Conservation (phyloP, 2,888 invertebrate species). For the Masnerella sp. region DNA sequence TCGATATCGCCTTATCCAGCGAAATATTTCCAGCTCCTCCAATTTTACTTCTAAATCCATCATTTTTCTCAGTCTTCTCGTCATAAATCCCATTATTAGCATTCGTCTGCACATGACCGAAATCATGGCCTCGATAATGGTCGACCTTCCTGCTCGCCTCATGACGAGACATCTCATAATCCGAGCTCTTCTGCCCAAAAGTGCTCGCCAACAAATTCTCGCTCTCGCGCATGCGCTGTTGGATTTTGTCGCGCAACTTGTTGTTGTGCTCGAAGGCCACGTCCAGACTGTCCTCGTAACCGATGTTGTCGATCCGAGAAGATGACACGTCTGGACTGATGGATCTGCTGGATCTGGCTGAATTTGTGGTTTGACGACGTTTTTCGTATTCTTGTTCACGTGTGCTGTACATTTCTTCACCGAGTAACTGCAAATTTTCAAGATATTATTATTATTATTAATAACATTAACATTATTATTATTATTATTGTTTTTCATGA, state of each 20-base stretch:
- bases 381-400: constrained; percentile 68
- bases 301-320: constrained; percentile 69
- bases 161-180: constrained; percentile 17
- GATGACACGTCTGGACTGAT: constrained; percentile 67
- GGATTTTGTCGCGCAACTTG: constrained; percentile 75
- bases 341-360: constrained; percentile 70
- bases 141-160: constrained; percentile 27
- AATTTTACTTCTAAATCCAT: constrained; percentile 66
- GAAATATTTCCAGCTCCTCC: constrained; percentile 68
- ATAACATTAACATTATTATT: no score
- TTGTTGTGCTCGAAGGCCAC: constrained; percentile 76
- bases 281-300: constrained; percentile 75
- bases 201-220: constrained; percentile 73
- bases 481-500: no score
- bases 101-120: constrained; percentile 50
- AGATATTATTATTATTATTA: no score
- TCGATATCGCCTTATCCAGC: constrained; percentile 72
- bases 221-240: constrained; percentile 75
- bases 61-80: constrained; percentile 42
- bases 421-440: constrained; percentile 70
- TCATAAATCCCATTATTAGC: constrained; percentile 60
- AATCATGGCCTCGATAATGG: constrained; percentile 56
- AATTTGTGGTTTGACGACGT: constrained; percentile 54
- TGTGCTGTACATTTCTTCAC: constrained; percentile 74
- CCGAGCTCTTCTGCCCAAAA: constrained; percentile 67